Evolutionary conservation across 1,140 invertebrate genomes (phyloP), one percentile per base, ranked within the genome.

Genomic region (Aphelinus certus): DNA sequence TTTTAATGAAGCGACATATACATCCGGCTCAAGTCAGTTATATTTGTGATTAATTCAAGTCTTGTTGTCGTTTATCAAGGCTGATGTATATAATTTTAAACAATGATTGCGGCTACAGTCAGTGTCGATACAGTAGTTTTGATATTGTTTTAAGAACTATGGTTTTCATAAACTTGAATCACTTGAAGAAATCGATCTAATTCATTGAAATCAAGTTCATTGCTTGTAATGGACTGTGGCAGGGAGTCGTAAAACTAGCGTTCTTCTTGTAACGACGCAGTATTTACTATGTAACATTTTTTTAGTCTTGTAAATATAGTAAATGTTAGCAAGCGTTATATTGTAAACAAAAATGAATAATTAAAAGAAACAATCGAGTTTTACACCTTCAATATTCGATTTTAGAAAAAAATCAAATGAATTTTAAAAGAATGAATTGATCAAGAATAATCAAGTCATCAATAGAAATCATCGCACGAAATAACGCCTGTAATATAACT

Each of bases 41-140:
- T 69, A 55, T 73, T 76, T 72, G 70, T 73, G 71, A 73, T 76
- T 10, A 72, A 71, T 55, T 67, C 60, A 43, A 69, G 76, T 69
- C 67, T 71, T 71, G 64, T 64, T 66, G 58, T 70, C 69, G 72
- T 75, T 79, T 73, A 77, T 75, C 75, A 79, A 82, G 79, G 66
- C 76, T 77, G 76, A 77, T 83, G 80, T 82, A 81, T 81, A 83
- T 81, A 80, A 81, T 82, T 82, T 83, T 73, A 73, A 73, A 45
- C 42, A 71, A 76, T 67, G 70, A 66, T 70, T 65, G 55, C 42
- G 53, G 9, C 6, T 70, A 48, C 61, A 65, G 48, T 75, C 26
- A 7, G 58, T 75, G 73, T 70, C 55, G 10, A 75, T 69, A 46
- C 3, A 10, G 9, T 75, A 69, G 42, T 70, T 75, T 75, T 75